Percentiles rank a stretch among this genome's conserved stretches.
Conservation (phyloP, 2,888 invertebrate species). For the Reticulitermes lucifugus region DNA sequence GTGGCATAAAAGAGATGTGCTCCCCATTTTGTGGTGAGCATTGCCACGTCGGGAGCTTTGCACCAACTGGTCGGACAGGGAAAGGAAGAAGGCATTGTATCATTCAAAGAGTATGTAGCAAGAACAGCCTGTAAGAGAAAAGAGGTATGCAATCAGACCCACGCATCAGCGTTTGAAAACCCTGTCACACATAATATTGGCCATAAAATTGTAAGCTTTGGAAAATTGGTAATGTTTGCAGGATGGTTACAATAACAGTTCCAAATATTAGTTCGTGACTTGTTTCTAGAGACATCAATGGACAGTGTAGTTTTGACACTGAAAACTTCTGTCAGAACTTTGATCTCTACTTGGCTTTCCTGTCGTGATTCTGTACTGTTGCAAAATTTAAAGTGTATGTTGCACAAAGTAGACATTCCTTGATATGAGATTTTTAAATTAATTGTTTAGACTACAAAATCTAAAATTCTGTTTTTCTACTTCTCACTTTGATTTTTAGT, state of each 20-base stretch:
- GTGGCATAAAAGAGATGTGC: conserved; percentile 34
- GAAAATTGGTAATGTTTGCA: background rate
- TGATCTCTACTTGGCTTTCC: conserved; percentile 9
- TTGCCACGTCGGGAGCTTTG: conserved; percentile 30
- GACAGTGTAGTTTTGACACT: background rate
- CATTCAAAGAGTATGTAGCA: background rate
- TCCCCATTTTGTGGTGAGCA: conserved; percentile 36
- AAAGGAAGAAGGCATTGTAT: conserved; percentile 2
- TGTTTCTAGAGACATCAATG: background rate
- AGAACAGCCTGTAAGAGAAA: conserved; percentile 3
- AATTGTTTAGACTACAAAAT: background rate
- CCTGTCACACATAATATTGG: background rate
- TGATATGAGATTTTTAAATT: background rate
- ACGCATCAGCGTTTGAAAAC: background rate
- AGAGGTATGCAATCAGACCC: background rate
- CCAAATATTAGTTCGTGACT: background rate
- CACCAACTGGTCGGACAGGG: conserved; percentile 37
- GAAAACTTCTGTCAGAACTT: background rate
- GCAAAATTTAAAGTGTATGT: background rate
- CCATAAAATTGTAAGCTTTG: background rate
- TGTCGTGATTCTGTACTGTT: conserved; percentile 7
- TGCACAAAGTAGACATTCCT: conserved; percentile 13
- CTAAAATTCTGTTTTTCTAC: background rate
- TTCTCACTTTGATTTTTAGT: background rate
- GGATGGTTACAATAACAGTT: background rate